A percentile compares a stretch with the other conserved stretches of the same genome.
These are phyloP conservation scores for Leptobrachium leishanense DNA, from an alignment of 2,113 vertebrate species.

Conservation along the genomic window DNA sequence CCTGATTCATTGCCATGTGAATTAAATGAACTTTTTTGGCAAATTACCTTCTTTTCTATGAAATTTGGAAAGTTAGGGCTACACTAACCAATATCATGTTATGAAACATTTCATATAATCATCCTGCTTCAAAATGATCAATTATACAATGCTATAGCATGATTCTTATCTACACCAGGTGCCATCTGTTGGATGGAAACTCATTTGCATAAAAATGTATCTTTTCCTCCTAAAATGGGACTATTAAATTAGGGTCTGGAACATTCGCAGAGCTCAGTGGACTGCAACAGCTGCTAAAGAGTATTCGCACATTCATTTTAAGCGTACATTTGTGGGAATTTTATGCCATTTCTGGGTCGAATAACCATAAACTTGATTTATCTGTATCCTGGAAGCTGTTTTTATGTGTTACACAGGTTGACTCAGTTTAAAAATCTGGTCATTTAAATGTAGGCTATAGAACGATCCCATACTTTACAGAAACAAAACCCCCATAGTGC, in stretches of 20 bases:
- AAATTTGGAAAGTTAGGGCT: background rate
- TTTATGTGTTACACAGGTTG: background rate
- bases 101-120: background rate
- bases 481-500: too few species aligned
- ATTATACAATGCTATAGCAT: background rate
- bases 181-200: conserved; percentile 9
- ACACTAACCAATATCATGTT: background rate
- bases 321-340: background rate
- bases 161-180: background rate
- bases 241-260: conserved; percentile 6
- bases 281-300: conserved; percentile 44
- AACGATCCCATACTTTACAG: too few species aligned
- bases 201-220: conserved; percentile 8
- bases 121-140: background rate
- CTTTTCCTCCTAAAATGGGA: background rate
- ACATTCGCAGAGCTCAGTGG: conserved; percentile 1
- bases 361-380: too few species aligned
- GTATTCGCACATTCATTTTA: background rate
- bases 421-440: too few species aligned
- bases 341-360: background rate
- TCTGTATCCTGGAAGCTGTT: background rate
- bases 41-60: background rate
- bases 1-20: too few species aligned
- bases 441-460: too few species aligned
- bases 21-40: too few species aligned